Base-by-base conservation (phyloP, 1,140 invertebrate species). In the Aphaenogaster ashmeadi region DNA sequence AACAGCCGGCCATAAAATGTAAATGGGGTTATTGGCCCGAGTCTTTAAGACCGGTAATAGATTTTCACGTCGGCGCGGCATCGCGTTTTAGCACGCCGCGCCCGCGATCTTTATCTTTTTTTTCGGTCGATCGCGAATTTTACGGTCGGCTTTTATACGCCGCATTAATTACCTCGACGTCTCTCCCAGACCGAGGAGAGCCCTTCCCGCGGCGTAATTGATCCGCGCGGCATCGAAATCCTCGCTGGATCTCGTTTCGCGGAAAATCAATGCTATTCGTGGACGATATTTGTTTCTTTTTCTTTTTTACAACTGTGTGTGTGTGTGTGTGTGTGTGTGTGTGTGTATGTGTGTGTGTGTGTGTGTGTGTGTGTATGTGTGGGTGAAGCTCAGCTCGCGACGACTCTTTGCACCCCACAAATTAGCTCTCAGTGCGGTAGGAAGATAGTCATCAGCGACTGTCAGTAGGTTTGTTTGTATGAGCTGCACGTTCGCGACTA, bases 1-100 rank as follows among this genome's bases (percentile, higher is more conserved):
- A 84, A n/a, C 80, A 84, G 69, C 44, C 56, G 69, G 41, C 54
- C 15, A 75, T 84, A 84, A 84, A 84, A 84, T 71, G 54, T 75
- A 84, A 84, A 75, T 75, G 80, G 54, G 80, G 80, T 84, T 84
- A 84, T 84, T 84, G 80, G 69, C 80, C 80, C 41, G 69, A 60
- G 80, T 18, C 41, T 84, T 84, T 84, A 75, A 84, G 41, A 21
- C 54, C 41, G 54, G 41, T 84, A 84, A 84, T 84, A 84, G 80
- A 84, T 84, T 84, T 84, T 74, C 69, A 84, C 36, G 36, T 80
- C 58, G 67, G 50, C 52, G 38, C 52, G 41, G 67, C 78, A 67
- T 38, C 11, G 67, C 80, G 47, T 75, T 84, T 69, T 74, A 74
- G 41, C 69, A 38, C 54, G 54, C 58, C 69, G 78, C 58, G 41